phyloP scores from a whole-genome alignment of 2,888 invertebrate species.

The Dryococelus australis region DNA sequence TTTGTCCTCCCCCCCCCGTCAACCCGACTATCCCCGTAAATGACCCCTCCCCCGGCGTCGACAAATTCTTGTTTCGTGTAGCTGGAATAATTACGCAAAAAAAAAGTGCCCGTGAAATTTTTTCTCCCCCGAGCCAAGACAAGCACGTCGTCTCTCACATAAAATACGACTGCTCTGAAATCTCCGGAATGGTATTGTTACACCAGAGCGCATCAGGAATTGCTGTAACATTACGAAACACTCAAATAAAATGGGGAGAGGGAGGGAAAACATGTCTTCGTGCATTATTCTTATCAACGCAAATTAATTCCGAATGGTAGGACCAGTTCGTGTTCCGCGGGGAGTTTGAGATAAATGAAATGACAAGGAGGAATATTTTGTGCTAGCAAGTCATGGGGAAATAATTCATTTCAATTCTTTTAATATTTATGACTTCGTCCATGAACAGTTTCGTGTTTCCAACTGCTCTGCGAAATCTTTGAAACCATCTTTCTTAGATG shows the following conservation, averaged over 20 bases:
- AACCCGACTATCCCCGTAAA: background rate
- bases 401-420: background rate
- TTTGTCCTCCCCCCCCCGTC: background rate
- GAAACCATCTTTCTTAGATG: background rate
- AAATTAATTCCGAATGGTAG: background rate
- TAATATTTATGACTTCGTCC: background rate
- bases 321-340: background rate
- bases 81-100: background rate
- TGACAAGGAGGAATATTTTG: background rate
- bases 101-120: background rate
- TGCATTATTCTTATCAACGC: background rate
- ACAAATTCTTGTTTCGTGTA: background rate
- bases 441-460: background rate
- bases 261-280: background rate
- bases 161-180: background rate
- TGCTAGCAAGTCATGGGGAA: background rate
- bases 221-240: background rate
- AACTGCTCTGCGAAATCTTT: background rate
- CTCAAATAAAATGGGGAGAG: background rate
- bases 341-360: background rate
- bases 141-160: background rate
- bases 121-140: background rate
- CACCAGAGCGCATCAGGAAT: background rate
- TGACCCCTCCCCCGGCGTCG: background rate
- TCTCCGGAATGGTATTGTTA: background rate